A percentile compares a stretch with the other conserved stretches of the same genome.
Evolutionary conservation across 2,113 vertebrate species (phyloP).

Genomic region (Corythornis cristatus): DNA sequence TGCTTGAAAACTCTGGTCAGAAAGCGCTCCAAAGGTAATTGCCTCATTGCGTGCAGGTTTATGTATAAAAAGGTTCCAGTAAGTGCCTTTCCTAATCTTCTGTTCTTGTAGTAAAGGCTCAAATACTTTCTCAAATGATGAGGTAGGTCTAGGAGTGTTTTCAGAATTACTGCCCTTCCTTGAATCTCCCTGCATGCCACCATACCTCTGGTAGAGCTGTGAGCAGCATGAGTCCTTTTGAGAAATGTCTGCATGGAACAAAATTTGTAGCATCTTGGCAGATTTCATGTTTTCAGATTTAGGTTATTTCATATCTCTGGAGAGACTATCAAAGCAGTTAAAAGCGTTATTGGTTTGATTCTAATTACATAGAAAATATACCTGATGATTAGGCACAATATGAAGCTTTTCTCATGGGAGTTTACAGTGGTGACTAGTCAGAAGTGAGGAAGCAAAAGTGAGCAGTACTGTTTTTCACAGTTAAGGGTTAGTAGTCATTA

Average conservation of each 20-base stretch:
- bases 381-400: not conserved
- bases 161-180: not conserved
- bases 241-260: not conserved
- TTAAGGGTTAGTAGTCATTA: not conserved
- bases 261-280: not conserved
- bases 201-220: not conserved
- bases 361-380: not conserved
- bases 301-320: not conserved
- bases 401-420: not conserved
- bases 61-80: not conserved
- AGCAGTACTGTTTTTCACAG: not conserved
- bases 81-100: not conserved
- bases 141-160: not conserved
- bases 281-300: not conserved
- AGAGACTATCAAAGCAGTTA: not conserved
- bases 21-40: not conserved
- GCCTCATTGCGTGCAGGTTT: not conserved
- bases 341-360: not conserved
- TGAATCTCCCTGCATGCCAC: not conserved
- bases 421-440: not conserved
- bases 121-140: not conserved
- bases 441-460: not conserved
- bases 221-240: not conserved
- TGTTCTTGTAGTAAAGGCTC: not conserved
- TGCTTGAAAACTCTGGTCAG: not conserved